phyloP scores from a whole-genome alignment of 2,797 vertebrate genomes.

The Ctenopoma kingsleyae region DNA sequence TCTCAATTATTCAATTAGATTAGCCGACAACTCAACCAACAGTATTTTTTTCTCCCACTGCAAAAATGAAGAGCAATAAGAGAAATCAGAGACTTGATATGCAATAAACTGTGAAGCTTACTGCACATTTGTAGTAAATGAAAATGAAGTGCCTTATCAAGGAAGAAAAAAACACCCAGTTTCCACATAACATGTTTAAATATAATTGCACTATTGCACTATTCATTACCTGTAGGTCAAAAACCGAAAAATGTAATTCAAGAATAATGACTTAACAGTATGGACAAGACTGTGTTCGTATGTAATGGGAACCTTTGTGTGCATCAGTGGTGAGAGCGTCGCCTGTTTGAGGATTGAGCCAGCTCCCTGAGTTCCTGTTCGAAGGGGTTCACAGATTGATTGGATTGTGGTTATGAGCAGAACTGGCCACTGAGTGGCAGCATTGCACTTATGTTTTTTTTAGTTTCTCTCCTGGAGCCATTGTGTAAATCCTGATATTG shows the following conservation, averaged over 20 bases:
- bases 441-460: constrained; percentile 65
- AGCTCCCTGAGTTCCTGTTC: not conserved
- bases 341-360: constrained; percentile 22
- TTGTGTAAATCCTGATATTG: constrained; percentile 51
- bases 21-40: not conserved
- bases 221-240: constrained; percentile 14
- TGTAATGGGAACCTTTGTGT: constrained; percentile 19
- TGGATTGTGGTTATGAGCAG: constrained; percentile 27
- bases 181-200: constrained; percentile 2
- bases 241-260: constrained; percentile 1
- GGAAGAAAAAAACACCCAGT: constrained; percentile 7
- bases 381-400: constrained; percentile 20
- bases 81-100: constrained; percentile 26
- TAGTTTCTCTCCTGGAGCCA: constrained; percentile 36
- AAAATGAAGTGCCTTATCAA: constrained; percentile 66
- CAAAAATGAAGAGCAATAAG: constrained; percentile 12
- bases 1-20: constrained; percentile 31
- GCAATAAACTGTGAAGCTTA: constrained; percentile 63
- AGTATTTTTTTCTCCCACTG: not conserved
- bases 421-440: constrained; percentile 73
- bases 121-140: constrained; percentile 22
- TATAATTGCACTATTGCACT: constrained; percentile 43
- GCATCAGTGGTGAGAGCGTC: constrained; percentile 35
- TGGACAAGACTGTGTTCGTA: constrained; percentile 8
- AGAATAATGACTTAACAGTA: constrained; percentile 17